Conservation (phyloP, 2,113 vertebrate species). For the Nerophis ophidion region DNA sequence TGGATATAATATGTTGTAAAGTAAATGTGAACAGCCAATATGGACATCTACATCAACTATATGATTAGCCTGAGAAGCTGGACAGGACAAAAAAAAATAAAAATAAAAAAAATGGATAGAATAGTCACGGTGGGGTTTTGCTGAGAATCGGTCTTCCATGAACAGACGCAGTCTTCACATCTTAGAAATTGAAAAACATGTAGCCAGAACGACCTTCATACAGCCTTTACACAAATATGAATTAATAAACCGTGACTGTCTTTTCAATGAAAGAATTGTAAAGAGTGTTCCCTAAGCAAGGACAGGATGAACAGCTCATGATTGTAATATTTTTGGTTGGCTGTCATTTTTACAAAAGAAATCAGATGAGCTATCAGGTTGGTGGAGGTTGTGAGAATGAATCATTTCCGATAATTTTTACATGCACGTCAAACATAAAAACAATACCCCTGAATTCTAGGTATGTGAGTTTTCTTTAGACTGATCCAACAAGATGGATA, state of each 20-base stretch:
- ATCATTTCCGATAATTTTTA: constrained; percentile 9
- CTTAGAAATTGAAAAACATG: too few species aligned
- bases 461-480: constrained; percentile 1
- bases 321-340: background rate
- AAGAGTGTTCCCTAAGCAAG: background rate
- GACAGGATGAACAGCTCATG: background rate
- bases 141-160: too few species aligned
- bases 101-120: too few species aligned
- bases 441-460: constrained; percentile 1
- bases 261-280: background rate
- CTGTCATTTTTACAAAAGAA: background rate
- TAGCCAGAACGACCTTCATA: constrained; percentile 7
- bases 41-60: too few species aligned
- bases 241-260: background rate
- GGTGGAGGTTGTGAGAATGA: background rate
- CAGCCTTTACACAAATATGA: background rate
- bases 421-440: constrained; percentile 1
- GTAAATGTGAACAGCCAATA: too few species aligned
- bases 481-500: background rate
- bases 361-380: background rate
- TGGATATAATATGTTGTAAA: too few species aligned
- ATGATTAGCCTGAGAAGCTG: too few species aligned
- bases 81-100: too few species aligned
- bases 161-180: too few species aligned
- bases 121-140: too few species aligned